Evolutionary conservation across 2,888 invertebrate species (phyloP).

Genomic region (Augiades crinisus): DNA sequence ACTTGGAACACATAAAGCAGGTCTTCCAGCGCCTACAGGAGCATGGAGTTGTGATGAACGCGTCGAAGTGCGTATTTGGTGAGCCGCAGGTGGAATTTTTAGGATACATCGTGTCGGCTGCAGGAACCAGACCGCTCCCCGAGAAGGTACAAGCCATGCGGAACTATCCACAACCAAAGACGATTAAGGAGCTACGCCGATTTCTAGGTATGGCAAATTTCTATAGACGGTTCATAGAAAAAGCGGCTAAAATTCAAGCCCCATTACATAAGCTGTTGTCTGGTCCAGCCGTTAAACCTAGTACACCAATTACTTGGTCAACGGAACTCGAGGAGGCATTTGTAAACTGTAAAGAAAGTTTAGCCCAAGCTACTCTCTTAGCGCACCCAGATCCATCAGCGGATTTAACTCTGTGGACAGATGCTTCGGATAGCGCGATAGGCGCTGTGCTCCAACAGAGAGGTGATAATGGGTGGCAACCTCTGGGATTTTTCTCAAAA

Average conservation of each 20-base stretch:
- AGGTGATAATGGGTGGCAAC: constrained; percentile 35
- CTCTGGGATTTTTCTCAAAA: constrained; percentile 46
- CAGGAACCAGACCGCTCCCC: no score
- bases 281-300: neutral
- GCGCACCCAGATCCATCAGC: constrained; percentile 37
- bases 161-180: no score
- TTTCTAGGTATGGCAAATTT: no score
- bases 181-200: no score
- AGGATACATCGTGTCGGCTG: no score
- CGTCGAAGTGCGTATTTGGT: no score
- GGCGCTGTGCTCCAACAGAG: constrained; percentile 47
- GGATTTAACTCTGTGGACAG: constrained; percentile 35
- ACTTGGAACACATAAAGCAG: constrained; percentile 29
- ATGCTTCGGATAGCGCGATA: constrained; percentile 46
- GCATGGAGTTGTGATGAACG: neutral
- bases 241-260: no score
- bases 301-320: constrained; percentile 28
- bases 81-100: no score
- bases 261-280: no score
- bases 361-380: constrained; percentile 37
- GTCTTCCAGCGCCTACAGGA: constrained; percentile 17
- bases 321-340: constrained; percentile 28
- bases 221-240: no score
- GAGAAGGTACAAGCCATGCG: no score
- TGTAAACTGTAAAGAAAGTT: constrained; percentile 31